A percentile compares a stretch with the other conserved stretches of the same genome.
phyloP scores from a whole-genome alignment of 53 echinoderm and acorn worm genomes.

The Paracentrotus lividus region DNA sequence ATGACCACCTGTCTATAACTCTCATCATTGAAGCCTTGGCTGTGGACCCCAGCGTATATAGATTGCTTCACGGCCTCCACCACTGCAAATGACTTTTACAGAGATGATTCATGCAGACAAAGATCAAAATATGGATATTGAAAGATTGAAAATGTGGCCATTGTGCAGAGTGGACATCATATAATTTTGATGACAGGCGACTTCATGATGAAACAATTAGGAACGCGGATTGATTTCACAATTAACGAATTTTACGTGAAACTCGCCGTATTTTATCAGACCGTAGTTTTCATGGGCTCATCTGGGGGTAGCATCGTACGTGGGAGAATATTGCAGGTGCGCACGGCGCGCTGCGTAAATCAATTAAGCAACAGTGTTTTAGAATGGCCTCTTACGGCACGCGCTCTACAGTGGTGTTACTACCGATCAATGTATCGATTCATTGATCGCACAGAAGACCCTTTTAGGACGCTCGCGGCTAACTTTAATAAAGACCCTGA shows the following conservation, averaged over 20 bases:
- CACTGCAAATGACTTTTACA: conserved; percentile 14
- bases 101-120: conserved; percentile 23
- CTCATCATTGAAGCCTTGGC: background rate
- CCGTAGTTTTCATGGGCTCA: too few relatives aligned
- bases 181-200: conserved; percentile 8
- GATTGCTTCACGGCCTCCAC: background rate
- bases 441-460: conserved; percentile 24
- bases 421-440: conserved; percentile 34
- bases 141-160: conserved; percentile 26
- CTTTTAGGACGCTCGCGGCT: conserved; percentile 5
- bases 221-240: background rate
- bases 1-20: conserved; percentile 43
- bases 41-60: background rate
- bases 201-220: background rate
- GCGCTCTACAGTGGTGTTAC: background rate
- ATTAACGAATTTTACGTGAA: background rate
- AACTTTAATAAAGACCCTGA: conserved; percentile 36
- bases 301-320: background rate
- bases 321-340: background rate
- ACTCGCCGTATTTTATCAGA: background rate
- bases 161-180: background rate
- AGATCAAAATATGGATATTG: background rate
- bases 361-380: conserved; percentile 29
- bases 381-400: background rate
- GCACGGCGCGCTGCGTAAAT: conserved; percentile 18